Conservation (phyloP, 2,113 vertebrate genomes). For the Vombatus ursinus region DNA sequence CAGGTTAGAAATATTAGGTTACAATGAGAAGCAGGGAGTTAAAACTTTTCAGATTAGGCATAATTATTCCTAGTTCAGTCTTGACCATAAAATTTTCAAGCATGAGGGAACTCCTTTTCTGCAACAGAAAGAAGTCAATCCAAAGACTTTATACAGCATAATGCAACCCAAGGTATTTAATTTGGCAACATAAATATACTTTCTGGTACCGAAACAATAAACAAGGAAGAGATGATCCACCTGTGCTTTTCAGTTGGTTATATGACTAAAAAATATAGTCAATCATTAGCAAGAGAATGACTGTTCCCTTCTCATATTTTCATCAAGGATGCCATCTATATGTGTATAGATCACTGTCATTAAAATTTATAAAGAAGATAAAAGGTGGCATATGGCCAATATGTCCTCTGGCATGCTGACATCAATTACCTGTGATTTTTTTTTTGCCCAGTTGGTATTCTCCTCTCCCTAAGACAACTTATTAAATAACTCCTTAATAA, state of each 20-base stretch:
- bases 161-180: not conserved
- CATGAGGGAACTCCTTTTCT: not conserved
- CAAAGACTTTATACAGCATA: not conserved
- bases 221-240: not conserved
- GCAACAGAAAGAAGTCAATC: not conserved
- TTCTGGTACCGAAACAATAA: not conserved
- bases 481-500: not conserved
- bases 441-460: not conserved
- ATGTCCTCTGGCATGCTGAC: not conserved
- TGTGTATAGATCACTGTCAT: not conserved
- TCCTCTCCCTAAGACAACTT: not conserved
- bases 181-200: not conserved
- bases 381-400: not conserved
- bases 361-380: not conserved
- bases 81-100: constrained; percentile 31
- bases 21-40: not conserved
- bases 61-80: constrained; percentile 15
- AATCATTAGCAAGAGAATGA: not conserved
- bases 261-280: not conserved
- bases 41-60: not conserved
- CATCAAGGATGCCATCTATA: not conserved
- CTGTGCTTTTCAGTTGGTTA: not conserved
- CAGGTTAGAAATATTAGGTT: not conserved
- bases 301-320: not conserved
- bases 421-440: not conserved